Percentiles rank a stretch among this genome's conserved stretches.
Evolutionary conservation across 2,113 vertebrate genomes (phyloP).

Genomic region (Stigmatopora nigra): DNA sequence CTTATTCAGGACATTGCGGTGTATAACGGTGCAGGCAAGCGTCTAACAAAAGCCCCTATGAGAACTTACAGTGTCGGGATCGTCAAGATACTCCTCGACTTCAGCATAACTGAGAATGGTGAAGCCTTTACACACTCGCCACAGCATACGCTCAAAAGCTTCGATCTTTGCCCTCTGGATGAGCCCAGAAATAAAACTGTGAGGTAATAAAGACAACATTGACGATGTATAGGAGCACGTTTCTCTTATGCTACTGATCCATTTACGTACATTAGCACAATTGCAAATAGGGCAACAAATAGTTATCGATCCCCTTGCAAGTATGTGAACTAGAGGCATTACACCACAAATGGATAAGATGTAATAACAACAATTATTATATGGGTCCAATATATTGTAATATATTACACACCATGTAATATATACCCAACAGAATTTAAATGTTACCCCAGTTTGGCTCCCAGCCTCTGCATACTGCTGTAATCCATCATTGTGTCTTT

Average conservation of each 20-base stretch:
- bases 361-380: background rate
- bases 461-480: slow-evolving; percentile 88
- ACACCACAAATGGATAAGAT: background rate
- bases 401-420: background rate
- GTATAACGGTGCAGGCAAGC: background rate
- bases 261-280: background rate
- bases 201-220: slow-evolving; percentile 6
- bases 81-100: slow-evolving; percentile 78
- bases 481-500: slow-evolving; percentile 83
- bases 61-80: slow-evolving; percentile 79
- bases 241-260: background rate
- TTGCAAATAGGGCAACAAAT: background rate
- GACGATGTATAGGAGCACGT: background rate
- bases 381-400: too few relatives aligned
- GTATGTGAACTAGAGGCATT: background rate
- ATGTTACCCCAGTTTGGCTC: slow-evolving; percentile 87
- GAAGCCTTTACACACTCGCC: slow-evolving; percentile 92
- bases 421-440: background rate
- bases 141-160: slow-evolving; percentile 94
- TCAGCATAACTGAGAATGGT: slow-evolving; percentile 89
- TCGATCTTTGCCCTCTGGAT: slow-evolving; percentile 83
- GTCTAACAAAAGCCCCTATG: background rate
- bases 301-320: background rate
- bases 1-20: background rate
- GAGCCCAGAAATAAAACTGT: slow-evolving; percentile 83